These are phyloP conservation scores for Cynaeus angustus DNA, from an alignment of 2,888 invertebrate species.

Conservation along the genomic window DNA sequence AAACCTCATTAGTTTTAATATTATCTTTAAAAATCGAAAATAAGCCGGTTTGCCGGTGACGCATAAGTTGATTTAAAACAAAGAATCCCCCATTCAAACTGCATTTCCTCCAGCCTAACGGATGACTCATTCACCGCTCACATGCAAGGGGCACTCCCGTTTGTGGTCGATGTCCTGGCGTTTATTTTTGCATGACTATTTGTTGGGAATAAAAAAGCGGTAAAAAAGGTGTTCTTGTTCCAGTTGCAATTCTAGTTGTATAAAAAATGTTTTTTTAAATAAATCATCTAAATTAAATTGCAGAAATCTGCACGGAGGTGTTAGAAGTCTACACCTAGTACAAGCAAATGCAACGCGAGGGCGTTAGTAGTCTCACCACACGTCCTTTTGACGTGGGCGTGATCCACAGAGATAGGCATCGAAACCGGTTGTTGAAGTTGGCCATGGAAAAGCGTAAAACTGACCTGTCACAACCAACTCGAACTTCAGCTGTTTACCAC, in stretches of 20 bases:
- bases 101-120: constrained; percentile 58
- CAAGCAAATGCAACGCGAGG: constrained; percentile 55
- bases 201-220: constrained; percentile 9
- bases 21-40: constrained; percentile 17
- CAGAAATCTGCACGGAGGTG: constrained; percentile 27
- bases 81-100: constrained; percentile 55
- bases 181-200: constrained; percentile 7
- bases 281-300: background rate
- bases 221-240: background rate
- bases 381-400: constrained; percentile 20
- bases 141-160: constrained; percentile 60
- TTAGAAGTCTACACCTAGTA: constrained; percentile 7
- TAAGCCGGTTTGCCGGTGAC: constrained; percentile 25
- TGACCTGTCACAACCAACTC: constrained; percentile 42
- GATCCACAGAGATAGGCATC: background rate
- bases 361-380: constrained; percentile 53
- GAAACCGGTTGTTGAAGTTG: constrained; percentile 25
- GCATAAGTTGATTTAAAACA: constrained; percentile 54
- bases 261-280: background rate
- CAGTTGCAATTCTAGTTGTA: too few relatives aligned
- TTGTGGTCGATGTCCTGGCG: constrained; percentile 45
- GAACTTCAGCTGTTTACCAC: constrained; percentile 11
- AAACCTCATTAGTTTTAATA: background rate
- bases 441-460: constrained; percentile 45
- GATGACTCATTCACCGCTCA: constrained; percentile 54